Evolutionary conservation across 2,797 vertebrate genomes (phyloP), one percentile per base, ranked within the genome.

Genomic region (Anas acuta): DNA sequence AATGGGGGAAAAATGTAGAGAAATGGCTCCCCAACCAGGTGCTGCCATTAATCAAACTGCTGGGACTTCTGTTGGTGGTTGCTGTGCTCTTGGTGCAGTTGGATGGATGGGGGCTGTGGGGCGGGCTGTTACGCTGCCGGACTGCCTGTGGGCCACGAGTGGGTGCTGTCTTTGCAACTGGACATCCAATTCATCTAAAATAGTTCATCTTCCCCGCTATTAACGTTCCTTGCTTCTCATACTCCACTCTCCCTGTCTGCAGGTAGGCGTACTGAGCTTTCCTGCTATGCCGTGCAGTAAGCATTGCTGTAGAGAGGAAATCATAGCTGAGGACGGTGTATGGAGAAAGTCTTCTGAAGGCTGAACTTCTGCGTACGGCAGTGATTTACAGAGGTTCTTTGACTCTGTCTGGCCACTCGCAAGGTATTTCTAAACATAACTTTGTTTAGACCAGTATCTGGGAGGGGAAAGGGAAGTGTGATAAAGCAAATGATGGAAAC

Each of bases 401-500:
- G 92, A 93, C 84, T 95, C 92, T 80, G 79, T 84, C 87, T 91
- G 84, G 89, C 94, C 75, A 85, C 90, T 95, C 84, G 72, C 70
- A 87, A 94, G 84, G 62, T 87, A 93, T 93, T 91, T 94, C 91
- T 97, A 96, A 95, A 92, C 86, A 90, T 89, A 94, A 93, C 91
- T 84, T 77, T 78, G 95, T 94, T 93, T 76, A 84, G 87, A 58
- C 80, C 84, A 47, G 94, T 83, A 89, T 96, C 81, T 93, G 87
- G 82, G 87, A 89, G 80, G 73, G 87, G 86, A 96, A 92, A 71
- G 92, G 91, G 92, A 93, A 96, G 94, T 87, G 86, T 92, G 96
- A 96, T 96, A 95, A 96, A 96, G 91, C 92, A 93, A 94, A 95
- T 91, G 94, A 92, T 95, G 93, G 93, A 96, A 94, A 96, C 84